A percentile compares a stretch with the other conserved stretches of the same genome.
These are phyloP conservation scores for Coecobrya sp. DNA, from an alignment of 2,888 invertebrate species.

Conservation along the genomic window DNA sequence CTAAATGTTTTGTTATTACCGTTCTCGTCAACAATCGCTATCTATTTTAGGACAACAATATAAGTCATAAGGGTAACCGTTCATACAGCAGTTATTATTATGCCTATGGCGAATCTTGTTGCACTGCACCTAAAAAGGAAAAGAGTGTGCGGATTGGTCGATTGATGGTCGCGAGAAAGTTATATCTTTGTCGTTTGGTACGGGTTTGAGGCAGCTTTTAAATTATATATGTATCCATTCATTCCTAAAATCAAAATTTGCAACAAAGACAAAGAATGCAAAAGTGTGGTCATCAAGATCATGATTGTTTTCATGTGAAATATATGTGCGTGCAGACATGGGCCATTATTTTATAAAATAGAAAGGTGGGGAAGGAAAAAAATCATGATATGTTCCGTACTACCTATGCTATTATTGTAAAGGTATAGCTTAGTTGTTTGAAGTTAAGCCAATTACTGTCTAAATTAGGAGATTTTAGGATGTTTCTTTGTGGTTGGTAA, in stretches of 20 bases:
- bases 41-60: neutral
- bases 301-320: constrained; percentile 22
- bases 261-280: neutral
- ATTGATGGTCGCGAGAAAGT: constrained; percentile 38
- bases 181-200: neutral
- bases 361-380: neutral
- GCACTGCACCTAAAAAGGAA: constrained; percentile 32
- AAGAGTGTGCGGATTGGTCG: constrained; percentile 50
- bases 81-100: neutral
- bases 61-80: neutral
- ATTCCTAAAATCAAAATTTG: too few species aligned
- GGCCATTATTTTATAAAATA: neutral
- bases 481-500: neutral
- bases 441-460: constrained; percentile 18
- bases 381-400: neutral
- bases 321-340: neutral
- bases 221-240: neutral
- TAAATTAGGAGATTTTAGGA: constrained; percentile 50
- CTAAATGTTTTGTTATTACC: neutral
- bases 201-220: constrained; percentile 2
- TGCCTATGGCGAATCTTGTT: constrained; percentile 4
- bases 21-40: neutral
- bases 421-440: neutral
- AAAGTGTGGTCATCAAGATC: neutral
- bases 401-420: neutral